phyloP scores from a whole-genome alignment of 2,113 vertebrate genomes.

The Haliaeetus leucogaster region DNA sequence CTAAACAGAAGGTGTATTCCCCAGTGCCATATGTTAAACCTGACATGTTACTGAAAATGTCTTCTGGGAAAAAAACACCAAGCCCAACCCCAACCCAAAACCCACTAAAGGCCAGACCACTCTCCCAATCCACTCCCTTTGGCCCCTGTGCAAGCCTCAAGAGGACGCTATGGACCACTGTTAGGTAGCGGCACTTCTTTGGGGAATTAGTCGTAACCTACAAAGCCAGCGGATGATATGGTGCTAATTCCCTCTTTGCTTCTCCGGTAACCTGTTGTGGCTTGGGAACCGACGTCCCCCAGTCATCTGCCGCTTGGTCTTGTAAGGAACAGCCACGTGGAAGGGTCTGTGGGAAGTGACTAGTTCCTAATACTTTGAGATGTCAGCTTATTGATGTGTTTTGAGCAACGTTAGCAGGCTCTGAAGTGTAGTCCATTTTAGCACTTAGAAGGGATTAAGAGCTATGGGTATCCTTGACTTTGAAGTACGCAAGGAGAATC shows the following conservation, averaged over 20 bases:
- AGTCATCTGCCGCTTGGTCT: neutral
- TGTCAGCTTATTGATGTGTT: neutral
- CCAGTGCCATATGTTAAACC: constrained; percentile 33
- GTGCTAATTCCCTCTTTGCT: neutral
- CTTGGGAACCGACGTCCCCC: neutral
- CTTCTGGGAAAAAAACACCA: neutral
- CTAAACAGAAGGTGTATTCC: constrained; percentile 44
- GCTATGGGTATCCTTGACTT: neutral
- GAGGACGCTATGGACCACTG: neutral
- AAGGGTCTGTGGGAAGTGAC: neutral
- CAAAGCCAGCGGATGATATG: neutral
- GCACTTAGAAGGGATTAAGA: neutral
- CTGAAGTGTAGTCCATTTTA: neutral
- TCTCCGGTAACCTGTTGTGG: neutral
- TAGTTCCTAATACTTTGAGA: neutral
- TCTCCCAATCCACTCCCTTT: neutral
- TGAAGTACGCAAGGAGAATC: neutral
- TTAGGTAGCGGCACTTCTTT: neutral
- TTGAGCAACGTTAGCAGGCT: neutral
- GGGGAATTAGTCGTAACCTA: neutral
- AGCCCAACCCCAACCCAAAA: neutral
- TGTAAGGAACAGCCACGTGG: neutral
- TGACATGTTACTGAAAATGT: neutral
- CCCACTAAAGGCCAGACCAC: neutral
- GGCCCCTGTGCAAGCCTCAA: neutral